Percentiles rank a stretch among this genome's conserved stretches.
phyloP scores from a whole-genome alignment of 2,888 invertebrate genomes.

The Andrena dorsata region DNA sequence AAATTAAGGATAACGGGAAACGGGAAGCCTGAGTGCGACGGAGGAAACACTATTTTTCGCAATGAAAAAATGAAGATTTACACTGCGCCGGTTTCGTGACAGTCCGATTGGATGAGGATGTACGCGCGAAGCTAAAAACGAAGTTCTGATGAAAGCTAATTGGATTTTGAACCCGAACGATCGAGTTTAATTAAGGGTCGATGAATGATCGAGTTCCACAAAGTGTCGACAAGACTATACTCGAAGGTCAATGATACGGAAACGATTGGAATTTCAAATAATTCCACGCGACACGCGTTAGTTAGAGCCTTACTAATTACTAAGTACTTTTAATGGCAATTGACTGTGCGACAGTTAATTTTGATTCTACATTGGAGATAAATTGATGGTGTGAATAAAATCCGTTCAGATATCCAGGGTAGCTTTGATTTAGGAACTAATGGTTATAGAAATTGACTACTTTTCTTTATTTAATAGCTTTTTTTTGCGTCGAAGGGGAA shows the following conservation, averaged over 20 bases:
- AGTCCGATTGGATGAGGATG: background rate
- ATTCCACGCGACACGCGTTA: background rate
- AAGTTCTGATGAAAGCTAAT: slow-evolving; percentile 2
- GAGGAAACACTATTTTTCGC: background rate
- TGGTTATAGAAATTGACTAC: background rate
- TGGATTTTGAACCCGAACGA: slow-evolving; percentile 16
- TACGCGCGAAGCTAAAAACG: background rate
- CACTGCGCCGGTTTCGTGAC: background rate
- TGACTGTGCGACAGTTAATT: too few relatives aligned
- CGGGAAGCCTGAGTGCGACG: background rate
- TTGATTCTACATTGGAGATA: too few relatives aligned
- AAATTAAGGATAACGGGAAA: slow-evolving; percentile 5
- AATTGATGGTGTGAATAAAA: too few relatives aligned
- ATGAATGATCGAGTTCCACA: background rate
- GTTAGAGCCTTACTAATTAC: background rate
- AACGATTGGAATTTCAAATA: background rate
- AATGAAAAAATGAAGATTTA: background rate
- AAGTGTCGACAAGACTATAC: slow-evolving; percentile 7
- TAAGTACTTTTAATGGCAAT: slow-evolving; percentile 4
- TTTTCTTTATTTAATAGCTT: background rate
- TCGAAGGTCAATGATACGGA: slow-evolving; percentile 12
- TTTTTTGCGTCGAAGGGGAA: too few relatives aligned
- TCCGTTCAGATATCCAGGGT: too few relatives aligned
- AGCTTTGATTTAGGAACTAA: too few relatives aligned
- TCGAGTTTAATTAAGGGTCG: slow-evolving; percentile 15